Evolutionary conservation across 2,888 invertebrate genomes (phyloP), one percentile per base, ranked within the genome.

Genomic region (Argyresthia albistria): DNA sequence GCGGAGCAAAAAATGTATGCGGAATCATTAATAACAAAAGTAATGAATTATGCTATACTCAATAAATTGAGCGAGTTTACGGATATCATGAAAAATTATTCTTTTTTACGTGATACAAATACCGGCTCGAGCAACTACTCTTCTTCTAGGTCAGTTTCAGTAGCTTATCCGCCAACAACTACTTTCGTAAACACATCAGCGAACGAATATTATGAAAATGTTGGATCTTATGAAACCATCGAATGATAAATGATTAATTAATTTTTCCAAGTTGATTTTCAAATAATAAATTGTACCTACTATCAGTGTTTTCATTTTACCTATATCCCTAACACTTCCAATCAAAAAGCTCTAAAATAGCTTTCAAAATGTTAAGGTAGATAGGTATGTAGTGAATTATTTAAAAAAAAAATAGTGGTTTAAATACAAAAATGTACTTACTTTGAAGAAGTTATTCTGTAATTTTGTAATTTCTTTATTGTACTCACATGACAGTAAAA

Each of bases 1-100:
- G 25, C 25, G 25, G 25, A 25, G 51, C 51, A 45, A 45, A 43
- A 37, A 45, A 51, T 51, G 35, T 45, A 51, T 45, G 46, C 51
- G 14, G 51, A 51, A 45, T 43, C 43, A 43, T 43, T 51, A 43
- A 51, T 35, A 46, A 51, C 36, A 51, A 45, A 51, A 51, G 43
- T 51, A 51, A 51, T 35, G 51, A 51, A 43, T 43, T 51, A 43
- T 51, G 43, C 43, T 51, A 43, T 51, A 43, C 43, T 43, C 43
- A 43, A 51, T 43, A 51, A 51, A 51, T 50, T 37, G 43, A 42
- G 14, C 15, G 39, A 50, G 37, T 50, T 39, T 39, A 37, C 25
- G 42, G 50, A 50, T 42, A 50, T 50, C 39, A 42, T 50, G 42
- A 25, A 2, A 25, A 25, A 25, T 25, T 25, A 25, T 25, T 25